Evolutionary conservation across 2,113 vertebrate species (phyloP), one percentile per base, ranked within the genome.

Genomic region (Callionymus lyra): DNA sequence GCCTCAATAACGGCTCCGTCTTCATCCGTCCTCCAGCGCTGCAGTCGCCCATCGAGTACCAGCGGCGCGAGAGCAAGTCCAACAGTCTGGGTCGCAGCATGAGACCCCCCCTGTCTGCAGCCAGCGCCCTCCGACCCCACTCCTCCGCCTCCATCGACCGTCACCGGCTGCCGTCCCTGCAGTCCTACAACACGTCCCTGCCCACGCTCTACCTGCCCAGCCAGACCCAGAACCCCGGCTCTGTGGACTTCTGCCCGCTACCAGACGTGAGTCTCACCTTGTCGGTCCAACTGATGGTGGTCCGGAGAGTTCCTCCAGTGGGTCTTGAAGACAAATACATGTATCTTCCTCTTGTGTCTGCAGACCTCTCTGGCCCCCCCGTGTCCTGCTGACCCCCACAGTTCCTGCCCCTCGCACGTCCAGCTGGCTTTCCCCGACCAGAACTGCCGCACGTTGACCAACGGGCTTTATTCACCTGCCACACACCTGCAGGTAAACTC

Each of bases 11-110:
- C 21, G 4, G 8, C 4, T 4, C 21, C n/a, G 53, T 9, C 45
- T 12, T 32, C 35, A 2, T 58, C 16, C 54, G 35, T 56, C 17
- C 51, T 49, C 9, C 65, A 94, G 92, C 92, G 42, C 70, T 93
- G 74, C 91, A 93, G 74, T 94, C 91, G 0, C 92, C 92, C 12
- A 94, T 94, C 32, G 91, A 93, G 68, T 94, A 94, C 82, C 91
- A 93, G 77, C 85, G 91, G 12, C 73, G 85, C 15, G 91, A 94
- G 72, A 90, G 86, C 74, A 91, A 93, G 74, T 91, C 90, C 53
- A 93, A 89, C 60, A 94, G 91, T 70, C 77, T 94, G 55, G 91
- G 91, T 9, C 80, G 90, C 53, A 63, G 76, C 52, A 86, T 88
- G 81, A 80, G 56, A 76, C 84, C 79, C 34, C 83, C 70, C 16